A percentile compares a stretch with the other conserved stretches of the same genome.
These are phyloP conservation scores for Vimba vimba DNA, from an alignment of 2,113 vertebrate genomes.

Conservation along the genomic window DNA sequence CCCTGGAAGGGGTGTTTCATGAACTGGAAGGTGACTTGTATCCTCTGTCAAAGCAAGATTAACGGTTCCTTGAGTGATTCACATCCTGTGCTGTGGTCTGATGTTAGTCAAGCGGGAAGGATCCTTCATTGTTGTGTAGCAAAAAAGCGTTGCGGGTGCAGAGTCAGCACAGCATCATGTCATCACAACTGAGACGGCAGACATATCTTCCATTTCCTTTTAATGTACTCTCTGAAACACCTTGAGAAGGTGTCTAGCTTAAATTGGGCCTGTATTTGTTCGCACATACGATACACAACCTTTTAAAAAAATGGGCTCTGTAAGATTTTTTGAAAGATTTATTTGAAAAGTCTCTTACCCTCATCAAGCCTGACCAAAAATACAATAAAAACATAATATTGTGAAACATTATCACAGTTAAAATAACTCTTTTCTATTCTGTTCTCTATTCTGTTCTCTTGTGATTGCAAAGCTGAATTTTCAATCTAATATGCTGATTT, in stretches of 20 bases:
- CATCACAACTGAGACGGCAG: neutral
- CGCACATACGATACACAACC: neutral
- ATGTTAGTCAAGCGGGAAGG: conserved; percentile 30
- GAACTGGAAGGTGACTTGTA: conserved; percentile 26
- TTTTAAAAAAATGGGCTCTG: neutral
- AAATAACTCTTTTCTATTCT: too few relatives aligned
- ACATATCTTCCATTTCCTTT: neutral
- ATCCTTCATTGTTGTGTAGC: conserved; percentile 53
- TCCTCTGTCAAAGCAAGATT: conserved; percentile 10
- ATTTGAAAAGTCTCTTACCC: too few relatives aligned
- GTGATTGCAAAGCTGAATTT: too few relatives aligned
- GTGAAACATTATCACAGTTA: too few relatives aligned
- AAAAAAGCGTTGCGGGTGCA: conserved; percentile 4
- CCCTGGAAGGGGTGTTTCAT: conserved; percentile 5
- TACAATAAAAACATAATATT: too few relatives aligned
- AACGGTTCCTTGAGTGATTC: conserved; percentile 45
- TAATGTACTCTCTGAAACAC: conserved; percentile 2
- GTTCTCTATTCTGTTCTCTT: too few relatives aligned
- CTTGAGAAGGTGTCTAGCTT: neutral
- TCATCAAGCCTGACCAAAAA: too few relatives aligned
- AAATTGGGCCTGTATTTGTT: neutral
- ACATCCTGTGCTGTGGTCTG: conserved; percentile 64
- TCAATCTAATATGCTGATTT: too few relatives aligned
- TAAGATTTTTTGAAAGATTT: too few relatives aligned
- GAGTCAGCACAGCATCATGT: conserved; percentile 23